These are phyloP conservation scores for Allolobophora icterica DNA, from an alignment of 2,888 invertebrate genomes.

Conservation along the genomic window DNA sequence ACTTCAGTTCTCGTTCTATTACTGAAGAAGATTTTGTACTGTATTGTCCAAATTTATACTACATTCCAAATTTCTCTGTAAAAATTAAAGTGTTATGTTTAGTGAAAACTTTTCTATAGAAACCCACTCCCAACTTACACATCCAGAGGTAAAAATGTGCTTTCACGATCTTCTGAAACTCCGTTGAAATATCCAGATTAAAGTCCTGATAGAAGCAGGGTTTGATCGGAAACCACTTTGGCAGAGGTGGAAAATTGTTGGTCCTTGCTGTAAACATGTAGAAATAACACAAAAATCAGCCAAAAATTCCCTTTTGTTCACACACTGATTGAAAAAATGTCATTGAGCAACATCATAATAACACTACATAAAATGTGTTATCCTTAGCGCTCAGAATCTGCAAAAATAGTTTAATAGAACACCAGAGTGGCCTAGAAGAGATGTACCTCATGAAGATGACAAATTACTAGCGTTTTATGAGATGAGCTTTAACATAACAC, in stretches of 20 bases:
- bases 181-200: conserved; percentile 94
- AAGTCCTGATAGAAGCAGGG: conserved; percentile 99
- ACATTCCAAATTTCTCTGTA: neutral
- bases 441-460: too few species aligned
- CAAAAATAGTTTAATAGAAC: neutral
- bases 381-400: neutral
- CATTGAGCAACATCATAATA: neutral
- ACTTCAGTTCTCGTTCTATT: too few species aligned
- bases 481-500: too few species aligned
- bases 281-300: conserved; percentile 21
- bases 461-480: too few species aligned
- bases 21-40: neutral
- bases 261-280: conserved; percentile 71
- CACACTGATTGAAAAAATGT: neutral
- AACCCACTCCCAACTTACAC: conserved; percentile 71
- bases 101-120: neutral
- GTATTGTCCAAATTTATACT: neutral
- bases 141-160: conserved; percentile 95
- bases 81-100: neutral
- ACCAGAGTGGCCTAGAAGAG: too few species aligned
- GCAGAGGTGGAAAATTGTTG: conserved; percentile 98
- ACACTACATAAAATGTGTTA: neutral
- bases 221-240: conserved; percentile 81
- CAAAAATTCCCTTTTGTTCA: neutral
- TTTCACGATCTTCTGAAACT: conserved; percentile 94